Percentiles rank a stretch among this genome's conserved stretches.
Evolutionary conservation across 2,888 invertebrate species (phyloP).

Genomic region (Pheosia tremula): DNA sequence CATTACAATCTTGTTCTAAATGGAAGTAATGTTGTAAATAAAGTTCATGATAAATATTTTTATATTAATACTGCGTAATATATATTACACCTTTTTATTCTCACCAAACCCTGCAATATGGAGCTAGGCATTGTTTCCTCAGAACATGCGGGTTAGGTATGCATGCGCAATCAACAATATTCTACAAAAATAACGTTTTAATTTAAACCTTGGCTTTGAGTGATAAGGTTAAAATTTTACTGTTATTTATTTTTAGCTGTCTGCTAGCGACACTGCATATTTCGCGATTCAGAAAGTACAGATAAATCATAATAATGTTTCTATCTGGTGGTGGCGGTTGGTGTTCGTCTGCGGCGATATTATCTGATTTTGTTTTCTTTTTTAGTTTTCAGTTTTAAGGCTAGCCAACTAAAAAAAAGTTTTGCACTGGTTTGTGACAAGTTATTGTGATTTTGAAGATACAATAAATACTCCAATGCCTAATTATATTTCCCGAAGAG

Average conservation of each 20-base stretch:
- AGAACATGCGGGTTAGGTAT: slow-evolving; percentile 7
- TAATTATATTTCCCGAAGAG: no score
- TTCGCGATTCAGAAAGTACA: slow-evolving; percentile 28
- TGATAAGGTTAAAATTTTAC: slow-evolving; percentile 19
- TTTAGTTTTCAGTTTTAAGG: neutral
- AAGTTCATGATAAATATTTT: slow-evolving; percentile 41
- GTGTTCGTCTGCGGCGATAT: slow-evolving; percentile 8
- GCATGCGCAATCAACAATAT: slow-evolving; percentile 2
- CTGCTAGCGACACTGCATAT: slow-evolving; percentile 15
- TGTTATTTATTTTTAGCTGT: neutral
- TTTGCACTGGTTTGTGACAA: neutral
- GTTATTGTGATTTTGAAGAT: no score
- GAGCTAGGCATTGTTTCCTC: slow-evolving; percentile 9
- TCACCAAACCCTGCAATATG: slow-evolving; percentile 1
- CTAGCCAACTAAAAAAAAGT: neutral
- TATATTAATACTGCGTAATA: slow-evolving; percentile 18
- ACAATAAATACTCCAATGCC: no score
- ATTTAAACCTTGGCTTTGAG: slow-evolving; percentile 8
- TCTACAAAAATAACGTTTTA: neutral
- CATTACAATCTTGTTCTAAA: neutral
- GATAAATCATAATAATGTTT: slow-evolving; percentile 34
- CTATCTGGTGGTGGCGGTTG: slow-evolving; percentile 22
- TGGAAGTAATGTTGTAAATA: slow-evolving; percentile 33
- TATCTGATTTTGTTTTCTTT: slow-evolving; percentile 16
- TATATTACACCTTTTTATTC: slow-evolving; percentile 17